Base-by-base conservation (phyloP, 2,888 invertebrate genomes). In the Chaitophorus viminalis region DNA sequence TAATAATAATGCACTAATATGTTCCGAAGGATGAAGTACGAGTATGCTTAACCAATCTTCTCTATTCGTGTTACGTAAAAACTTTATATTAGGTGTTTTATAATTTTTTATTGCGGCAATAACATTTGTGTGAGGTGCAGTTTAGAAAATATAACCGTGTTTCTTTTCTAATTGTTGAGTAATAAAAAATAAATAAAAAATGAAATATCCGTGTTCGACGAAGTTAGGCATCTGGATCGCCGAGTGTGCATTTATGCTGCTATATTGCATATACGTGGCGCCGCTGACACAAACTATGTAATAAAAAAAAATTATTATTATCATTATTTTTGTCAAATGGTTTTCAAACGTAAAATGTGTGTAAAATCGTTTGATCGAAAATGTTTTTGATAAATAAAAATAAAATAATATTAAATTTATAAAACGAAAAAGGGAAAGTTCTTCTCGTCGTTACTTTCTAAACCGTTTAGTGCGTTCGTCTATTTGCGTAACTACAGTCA, bases 241-340 rank as follows among this genome's bases (percentile, higher is more conserved):
- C 54, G 0, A 0, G 85, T 17, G 77, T 85, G 46, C 83, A 39
- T 29, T 0, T 21, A n/a, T 75, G 83, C 60, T 83, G 85, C 76
- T 77, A 85, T 46, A 85, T 85, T 85, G 85, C 85, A 85, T 85
- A 85, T 29, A 6, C 33, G 6, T n/a, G 14, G 52, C 85, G 85
- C 85, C 85, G 77, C n/a, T n/a, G n/a, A n/a, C n/a, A 60, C 29
- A 36, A 65, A 76, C 29, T 21, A 0, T n/a, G 14, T 33, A 46
- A 46, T 46, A 46, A 3, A 5, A 76, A 3, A n/a, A 46, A 52
- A 29, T 46, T 18, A 76, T 14, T 25, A n/a, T 75, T 46, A 29
- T 76, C 52, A 17, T 46, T 76, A 76, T 74, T 33, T 14, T 33
- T 14, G 74, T 6, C 36, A 31, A 9, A 3, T 29, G 11, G 8